These are phyloP conservation scores for Noctua pronuba DNA, from an alignment of 2,888 invertebrate species.

Conservation along the genomic window DNA sequence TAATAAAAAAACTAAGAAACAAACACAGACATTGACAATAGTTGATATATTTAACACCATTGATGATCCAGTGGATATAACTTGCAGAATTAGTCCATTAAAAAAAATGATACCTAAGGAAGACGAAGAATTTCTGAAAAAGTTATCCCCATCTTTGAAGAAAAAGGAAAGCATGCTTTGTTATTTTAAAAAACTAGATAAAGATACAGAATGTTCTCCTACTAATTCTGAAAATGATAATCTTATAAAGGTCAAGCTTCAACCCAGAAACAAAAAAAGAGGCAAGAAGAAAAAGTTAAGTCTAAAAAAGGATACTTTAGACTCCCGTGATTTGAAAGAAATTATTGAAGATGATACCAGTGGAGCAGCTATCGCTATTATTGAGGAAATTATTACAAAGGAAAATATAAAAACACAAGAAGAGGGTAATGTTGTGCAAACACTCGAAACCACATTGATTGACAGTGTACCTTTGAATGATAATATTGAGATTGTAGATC, in stretches of 20 bases:
- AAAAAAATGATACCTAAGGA: conserved; percentile 75
- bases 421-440: not conserved
- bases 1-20: conserved; percentile 56
- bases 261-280: conserved; percentile 77
- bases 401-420: conserved; percentile 13
- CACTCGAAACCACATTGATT: conserved; percentile 3
- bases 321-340: conserved; percentile 49
- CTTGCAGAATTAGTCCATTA: conserved; percentile 48
- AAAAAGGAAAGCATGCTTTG: conserved; percentile 91
- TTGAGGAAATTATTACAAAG: conserved; percentile 13
- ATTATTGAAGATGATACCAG: conserved; percentile 25
- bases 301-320: conserved; percentile 62
- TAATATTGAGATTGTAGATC: conserved; percentile 1
- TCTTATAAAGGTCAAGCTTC: conserved; percentile 82
- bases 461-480: conserved; percentile 6
- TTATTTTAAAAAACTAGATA: conserved; percentile 90
- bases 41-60: conserved; percentile 77
- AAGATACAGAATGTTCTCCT: conserved; percentile 69
- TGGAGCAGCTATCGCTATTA: conserved; percentile 38
- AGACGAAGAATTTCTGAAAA: conserved; percentile 87
- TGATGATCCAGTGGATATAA: conserved; percentile 60
- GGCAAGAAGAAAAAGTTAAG: conserved; percentile 74
- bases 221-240: conserved; percentile 71
- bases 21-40: conserved; percentile 72
- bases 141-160: conserved; percentile 90